A percentile compares a stretch with the other conserved stretches of the same genome.
phyloP scores from a whole-genome alignment of 2,888 invertebrate genomes.

The Xanthorhoe spadicearia region DNA sequence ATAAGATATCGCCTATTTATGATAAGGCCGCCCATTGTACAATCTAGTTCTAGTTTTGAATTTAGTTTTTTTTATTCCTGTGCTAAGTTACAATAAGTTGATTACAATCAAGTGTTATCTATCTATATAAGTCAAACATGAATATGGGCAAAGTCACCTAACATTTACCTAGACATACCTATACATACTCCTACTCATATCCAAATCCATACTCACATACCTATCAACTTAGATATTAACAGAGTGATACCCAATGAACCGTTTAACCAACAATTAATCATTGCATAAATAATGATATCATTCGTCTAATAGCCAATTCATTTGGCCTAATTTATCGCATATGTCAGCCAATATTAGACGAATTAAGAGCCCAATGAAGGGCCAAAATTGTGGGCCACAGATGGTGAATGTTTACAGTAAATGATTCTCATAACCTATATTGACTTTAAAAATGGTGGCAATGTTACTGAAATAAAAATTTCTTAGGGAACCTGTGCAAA shows the following conservation, averaged over 20 bases:
- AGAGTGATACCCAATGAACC: conserved; percentile 24
- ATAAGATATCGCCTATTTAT: too few species aligned
- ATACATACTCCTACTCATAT: neutral
- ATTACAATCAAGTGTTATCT: too few species aligned
- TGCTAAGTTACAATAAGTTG: too few species aligned
- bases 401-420: conserved; percentile 3
- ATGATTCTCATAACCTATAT: neutral
- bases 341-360: conserved; percentile 35
- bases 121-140: too few species aligned
- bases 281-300: conserved; percentile 47
- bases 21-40: too few species aligned
- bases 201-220: neutral
- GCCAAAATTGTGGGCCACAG: conserved; percentile 11
- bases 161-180: neutral
- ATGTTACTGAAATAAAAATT: neutral
- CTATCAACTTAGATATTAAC: neutral
- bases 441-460: neutral
- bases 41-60: too few species aligned
- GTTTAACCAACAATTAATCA: conserved; percentile 39
- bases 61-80: too few species aligned
- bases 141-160: too few species aligned
- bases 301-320: conserved; percentile 41
- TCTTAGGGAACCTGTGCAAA: too few species aligned
- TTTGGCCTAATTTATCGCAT: conserved; percentile 42
- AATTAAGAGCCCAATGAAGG: conserved; percentile 14